Conservation (phyloP, 2,113 vertebrate genomes). For the Coturnix japonica region DNA sequence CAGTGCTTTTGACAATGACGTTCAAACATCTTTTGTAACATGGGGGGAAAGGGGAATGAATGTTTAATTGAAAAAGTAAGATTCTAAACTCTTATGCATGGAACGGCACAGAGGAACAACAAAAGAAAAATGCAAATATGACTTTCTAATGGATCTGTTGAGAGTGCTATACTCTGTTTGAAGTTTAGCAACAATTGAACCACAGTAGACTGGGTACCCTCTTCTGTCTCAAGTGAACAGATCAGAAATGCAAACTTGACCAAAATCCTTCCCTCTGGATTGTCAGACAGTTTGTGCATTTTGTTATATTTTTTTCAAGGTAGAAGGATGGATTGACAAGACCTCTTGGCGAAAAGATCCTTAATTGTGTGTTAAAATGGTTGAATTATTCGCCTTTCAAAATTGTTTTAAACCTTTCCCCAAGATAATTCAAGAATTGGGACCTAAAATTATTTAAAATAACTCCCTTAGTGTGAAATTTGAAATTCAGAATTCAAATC, state of each 20-base stretch:
- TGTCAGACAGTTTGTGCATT: neutral
- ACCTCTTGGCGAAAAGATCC: neutral
- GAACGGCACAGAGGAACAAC: neutral
- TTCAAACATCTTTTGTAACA: neutral
- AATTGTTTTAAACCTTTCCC: neutral
- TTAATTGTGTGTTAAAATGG: neutral
- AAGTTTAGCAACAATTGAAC: neutral
- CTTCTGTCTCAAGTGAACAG: neutral
- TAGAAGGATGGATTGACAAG: neutral
- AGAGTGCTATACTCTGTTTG: neutral
- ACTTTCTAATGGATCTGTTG: neutral
- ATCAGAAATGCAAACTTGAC: neutral
- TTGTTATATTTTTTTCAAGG: neutral
- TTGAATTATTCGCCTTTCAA: neutral
- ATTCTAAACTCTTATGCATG: neutral
- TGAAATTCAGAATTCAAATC: constrained; percentile 40
- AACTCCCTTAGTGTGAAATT: constrained; percentile 30
- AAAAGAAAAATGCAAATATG: neutral
- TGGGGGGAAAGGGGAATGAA: neutral
- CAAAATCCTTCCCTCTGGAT: neutral
- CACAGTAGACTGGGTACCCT: neutral
- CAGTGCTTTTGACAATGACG: neutral
- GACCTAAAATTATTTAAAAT: neutral
- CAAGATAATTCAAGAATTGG: neutral
- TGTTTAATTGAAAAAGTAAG: neutral